Conservation (phyloP, 2,113 vertebrate species). For the Perca schrenkii region DNA sequence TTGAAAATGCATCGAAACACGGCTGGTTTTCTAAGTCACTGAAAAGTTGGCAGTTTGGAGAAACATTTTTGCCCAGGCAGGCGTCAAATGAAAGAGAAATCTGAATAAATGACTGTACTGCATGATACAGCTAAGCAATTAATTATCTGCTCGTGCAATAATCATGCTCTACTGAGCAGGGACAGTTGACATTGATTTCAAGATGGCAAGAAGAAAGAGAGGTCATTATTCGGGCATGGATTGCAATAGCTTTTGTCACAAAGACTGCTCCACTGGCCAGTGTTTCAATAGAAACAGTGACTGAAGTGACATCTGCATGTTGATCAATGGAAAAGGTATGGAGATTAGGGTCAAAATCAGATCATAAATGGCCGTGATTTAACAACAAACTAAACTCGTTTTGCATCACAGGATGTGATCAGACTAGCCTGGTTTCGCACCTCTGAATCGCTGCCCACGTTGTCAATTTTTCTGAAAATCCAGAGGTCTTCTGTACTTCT, state of each 20-base stretch:
- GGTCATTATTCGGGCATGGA: neutral
- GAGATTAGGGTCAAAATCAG: too few relatives aligned
- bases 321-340: too few relatives aligned
- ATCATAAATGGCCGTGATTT: too few relatives aligned
- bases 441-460: neutral
- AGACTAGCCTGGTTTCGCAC: neutral
- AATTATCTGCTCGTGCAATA: neutral
- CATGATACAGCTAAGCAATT: neutral
- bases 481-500: neutral
- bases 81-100: neutral
- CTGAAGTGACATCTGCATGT: neutral
- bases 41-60: neutral
- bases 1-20: neutral
- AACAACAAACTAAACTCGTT: too few relatives aligned
- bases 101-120: neutral
- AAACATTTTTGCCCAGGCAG: neutral
- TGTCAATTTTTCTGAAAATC: neutral
- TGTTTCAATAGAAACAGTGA: neutral
- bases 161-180: neutral
- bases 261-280: neutral
- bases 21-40: neutral
- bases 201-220: neutral
- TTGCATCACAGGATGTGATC: neutral
- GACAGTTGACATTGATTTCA: neutral
- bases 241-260: neutral